Base-by-base conservation (phyloP, 1,140 invertebrate genomes). In the Carposina sasakii region DNA sequence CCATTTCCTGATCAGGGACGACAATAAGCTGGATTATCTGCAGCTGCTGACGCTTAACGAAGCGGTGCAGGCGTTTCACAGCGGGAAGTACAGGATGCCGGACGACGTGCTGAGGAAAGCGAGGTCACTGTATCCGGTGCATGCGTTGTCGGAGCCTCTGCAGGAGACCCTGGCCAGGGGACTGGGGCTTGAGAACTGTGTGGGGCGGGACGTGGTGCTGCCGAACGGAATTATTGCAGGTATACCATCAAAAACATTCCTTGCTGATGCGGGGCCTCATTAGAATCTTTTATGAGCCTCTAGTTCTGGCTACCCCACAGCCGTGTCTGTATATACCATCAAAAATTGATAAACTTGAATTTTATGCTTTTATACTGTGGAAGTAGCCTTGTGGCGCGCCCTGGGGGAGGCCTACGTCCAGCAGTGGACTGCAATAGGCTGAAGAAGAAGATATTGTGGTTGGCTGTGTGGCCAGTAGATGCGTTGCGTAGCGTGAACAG, bases 31-130 rank as follows among this genome's bases (percentile, higher is more conserved):
- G 23, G 83, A 88, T 58, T 81, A 83, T 52, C 60, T 88, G 16
- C 81, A 86, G 53, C 62, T 89, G 17, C 55, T 90, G 20, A 69
- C 82, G 2, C 63, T 92, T 3, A 72, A 88, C 58, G 87, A 90
- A 70, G 82, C 85, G n/a, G 78, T 90, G 1, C 78, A 71, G 41
- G 64, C 79, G 1, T 83, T 90, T 40, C 83, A 88, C 60, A 86
- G 83, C 12, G 59, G 81, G 20, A 34, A 56, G 1, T 79, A 67
- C 16, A 42, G 42, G 13, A 36, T 77, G 21, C 76, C 79, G 0
- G 30, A 37, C 0, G 51, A 67, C 2, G 31, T 76, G 0, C 10
- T 75, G 28, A 54, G 65, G 16, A 71, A 60, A 13, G 69, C 74
- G 37, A 63, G 0, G 20, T 34, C 15, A 34, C 9, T 69, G 42